These are phyloP conservation scores for Lutjanus argentimaculatus DNA, from an alignment of 2,797 vertebrate genomes.

Conservation along the genomic window DNA sequence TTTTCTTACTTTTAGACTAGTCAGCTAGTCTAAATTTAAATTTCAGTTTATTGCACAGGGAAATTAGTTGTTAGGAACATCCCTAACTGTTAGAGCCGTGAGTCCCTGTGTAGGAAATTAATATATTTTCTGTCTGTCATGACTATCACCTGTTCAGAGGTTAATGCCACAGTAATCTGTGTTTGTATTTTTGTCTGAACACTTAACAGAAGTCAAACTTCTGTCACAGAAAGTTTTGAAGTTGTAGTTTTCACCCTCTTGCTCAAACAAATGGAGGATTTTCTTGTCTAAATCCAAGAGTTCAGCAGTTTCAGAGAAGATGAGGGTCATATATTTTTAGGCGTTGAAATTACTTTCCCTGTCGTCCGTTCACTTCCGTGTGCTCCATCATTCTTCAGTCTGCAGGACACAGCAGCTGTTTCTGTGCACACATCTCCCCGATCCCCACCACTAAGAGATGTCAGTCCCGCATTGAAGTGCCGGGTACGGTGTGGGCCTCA, in stretches of 20 bases:
- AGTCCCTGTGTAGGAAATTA: not conserved
- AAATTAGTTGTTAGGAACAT: no score
- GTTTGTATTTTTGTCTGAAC: no score
- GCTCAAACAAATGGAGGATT: not conserved
- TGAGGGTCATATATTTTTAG: not conserved
- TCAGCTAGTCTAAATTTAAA: no score
- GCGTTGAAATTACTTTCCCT: not conserved
- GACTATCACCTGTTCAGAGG: not conserved
- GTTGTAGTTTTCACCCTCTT: not conserved
- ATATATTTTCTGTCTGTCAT: not conserved
- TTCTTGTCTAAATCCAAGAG: not conserved
- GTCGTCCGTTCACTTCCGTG: not conserved
- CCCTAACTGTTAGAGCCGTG: not conserved
- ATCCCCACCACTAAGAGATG: constrained; percentile 67
- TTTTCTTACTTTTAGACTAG: no score
- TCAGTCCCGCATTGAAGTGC: constrained; percentile 47
- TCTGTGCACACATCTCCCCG: constrained; percentile 27
- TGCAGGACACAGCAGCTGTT: constrained; percentile 52
- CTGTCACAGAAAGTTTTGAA: not conserved
- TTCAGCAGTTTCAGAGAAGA: not conserved
- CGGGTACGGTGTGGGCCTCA: constrained; percentile 49
- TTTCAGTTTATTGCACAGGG: no score
- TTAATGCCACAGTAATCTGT: no score
- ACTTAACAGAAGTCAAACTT: no score
- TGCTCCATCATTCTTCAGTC: constrained; percentile 16